Percentiles rank a stretch among this genome's conserved stretches.
Conservation (phyloP, 2,888 invertebrate species). For the Sarcophaga caerulescens region DNA sequence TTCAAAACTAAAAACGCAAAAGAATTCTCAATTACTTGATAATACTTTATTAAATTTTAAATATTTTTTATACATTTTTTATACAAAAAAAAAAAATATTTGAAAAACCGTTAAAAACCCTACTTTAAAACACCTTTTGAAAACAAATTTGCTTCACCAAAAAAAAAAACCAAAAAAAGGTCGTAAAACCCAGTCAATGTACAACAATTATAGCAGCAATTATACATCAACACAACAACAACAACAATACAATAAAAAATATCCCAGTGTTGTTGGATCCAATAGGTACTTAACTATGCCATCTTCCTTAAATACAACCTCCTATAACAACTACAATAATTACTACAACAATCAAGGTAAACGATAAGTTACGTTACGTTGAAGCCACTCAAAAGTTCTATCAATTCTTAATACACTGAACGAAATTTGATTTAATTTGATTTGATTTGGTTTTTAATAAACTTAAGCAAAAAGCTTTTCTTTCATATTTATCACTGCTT, state of each 20-base stretch:
- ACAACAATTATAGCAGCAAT: constrained; percentile 72
- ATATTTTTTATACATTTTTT: constrained; percentile 33
- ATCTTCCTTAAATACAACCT: constrained; percentile 72
- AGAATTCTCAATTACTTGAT: constrained; percentile 3
- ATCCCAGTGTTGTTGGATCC: constrained; percentile 76
- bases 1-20: neutral
- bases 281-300: constrained; percentile 74
- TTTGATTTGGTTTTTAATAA: neutral
- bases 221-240: constrained; percentile 72
- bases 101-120: too few species aligned
- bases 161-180: constrained; percentile 49
- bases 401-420: constrained; percentile 13
- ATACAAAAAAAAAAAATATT: constrained; percentile 28
- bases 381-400: constrained; percentile 63
- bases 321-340: constrained; percentile 69
- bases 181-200: constrained; percentile 64
- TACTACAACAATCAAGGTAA: constrained; percentile 75
- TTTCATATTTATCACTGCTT: neutral
- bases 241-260: constrained; percentile 76
- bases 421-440: neutral
- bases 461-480: constrained; percentile 40
- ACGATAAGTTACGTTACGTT: constrained; percentile 36
- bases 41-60: constrained; percentile 38
- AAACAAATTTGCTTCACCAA: neutral
- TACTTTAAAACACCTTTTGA: constrained; percentile 11